phyloP scores from a whole-genome alignment of 2,888 invertebrate genomes.

The Vanessa cardui region DNA sequence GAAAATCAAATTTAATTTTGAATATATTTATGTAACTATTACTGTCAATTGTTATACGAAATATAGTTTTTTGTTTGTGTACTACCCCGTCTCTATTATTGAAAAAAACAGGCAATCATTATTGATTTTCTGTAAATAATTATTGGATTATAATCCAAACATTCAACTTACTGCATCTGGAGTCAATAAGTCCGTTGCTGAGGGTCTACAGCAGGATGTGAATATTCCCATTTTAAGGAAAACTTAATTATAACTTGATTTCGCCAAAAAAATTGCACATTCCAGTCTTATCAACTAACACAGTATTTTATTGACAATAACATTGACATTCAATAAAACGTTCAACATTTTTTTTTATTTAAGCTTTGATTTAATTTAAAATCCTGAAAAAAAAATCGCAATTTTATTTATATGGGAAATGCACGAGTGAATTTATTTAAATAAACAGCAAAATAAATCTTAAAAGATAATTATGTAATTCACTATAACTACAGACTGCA shows the following conservation, averaged over 20 bases:
- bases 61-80: no score
- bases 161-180: conserved; percentile 81
- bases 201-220: conserved; percentile 80
- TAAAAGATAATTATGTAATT: conserved; percentile 2
- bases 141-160: conserved; percentile 9
- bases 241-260: conserved; percentile 28
- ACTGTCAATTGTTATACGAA: no score
- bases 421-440: background rate
- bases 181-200: conserved; percentile 80
- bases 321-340: conserved; percentile 29
- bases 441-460: background rate
- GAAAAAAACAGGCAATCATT: no score
- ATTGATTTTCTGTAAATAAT: background rate
- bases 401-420: background rate
- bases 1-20: no score
- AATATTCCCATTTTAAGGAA: conserved; percentile 74
- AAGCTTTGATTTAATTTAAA: conserved; percentile 18
- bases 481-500: background rate
- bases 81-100: no score
- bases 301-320: conserved; percentile 30
- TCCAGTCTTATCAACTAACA: conserved; percentile 29
- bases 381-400: conserved; percentile 15
- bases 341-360: conserved; percentile 32
- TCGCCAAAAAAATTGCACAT: conserved; percentile 32
- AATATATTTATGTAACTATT: no score